phyloP scores from a whole-genome alignment of 2,113 vertebrate species.

The Pedionomus torquatus region DNA sequence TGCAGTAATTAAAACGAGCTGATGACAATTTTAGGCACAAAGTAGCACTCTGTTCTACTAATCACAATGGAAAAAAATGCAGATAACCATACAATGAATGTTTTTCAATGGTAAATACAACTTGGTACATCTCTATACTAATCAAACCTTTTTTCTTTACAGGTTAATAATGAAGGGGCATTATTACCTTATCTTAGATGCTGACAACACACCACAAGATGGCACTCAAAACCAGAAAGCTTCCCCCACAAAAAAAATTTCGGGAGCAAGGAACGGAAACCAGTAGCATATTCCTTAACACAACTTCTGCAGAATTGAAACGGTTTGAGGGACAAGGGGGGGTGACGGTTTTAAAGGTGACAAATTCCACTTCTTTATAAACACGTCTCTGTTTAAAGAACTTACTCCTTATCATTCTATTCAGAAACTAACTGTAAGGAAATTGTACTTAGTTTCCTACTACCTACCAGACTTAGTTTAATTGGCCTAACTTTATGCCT shows the following conservation, averaged over 20 bases:
- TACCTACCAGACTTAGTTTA: not conserved
- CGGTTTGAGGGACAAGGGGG: not conserved
- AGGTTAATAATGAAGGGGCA: not conserved
- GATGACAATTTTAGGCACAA: not conserved
- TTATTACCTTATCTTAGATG: not conserved
- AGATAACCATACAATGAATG: not conserved
- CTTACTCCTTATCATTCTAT: not conserved
- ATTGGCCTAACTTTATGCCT: not conserved
- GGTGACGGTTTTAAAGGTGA: not conserved
- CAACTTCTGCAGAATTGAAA: not conserved
- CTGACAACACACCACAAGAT: not conserved
- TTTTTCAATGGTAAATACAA: not conserved
- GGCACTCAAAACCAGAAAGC: constrained; percentile 43
- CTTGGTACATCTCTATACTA: too few species aligned
- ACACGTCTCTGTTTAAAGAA: not conserved
- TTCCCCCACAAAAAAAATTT: not conserved
- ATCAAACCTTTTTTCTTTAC: not conserved
- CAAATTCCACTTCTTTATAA: not conserved
- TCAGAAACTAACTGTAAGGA: not conserved
- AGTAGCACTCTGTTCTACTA: not conserved
- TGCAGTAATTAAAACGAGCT: not conserved
- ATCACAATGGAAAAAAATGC: not conserved
- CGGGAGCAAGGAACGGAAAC: not conserved
- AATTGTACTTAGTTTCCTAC: not conserved
- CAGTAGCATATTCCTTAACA: not conserved